These are phyloP conservation scores for Tachycineta bicolor DNA, from an alignment of 2,113 vertebrate species.

Conservation along the genomic window DNA sequence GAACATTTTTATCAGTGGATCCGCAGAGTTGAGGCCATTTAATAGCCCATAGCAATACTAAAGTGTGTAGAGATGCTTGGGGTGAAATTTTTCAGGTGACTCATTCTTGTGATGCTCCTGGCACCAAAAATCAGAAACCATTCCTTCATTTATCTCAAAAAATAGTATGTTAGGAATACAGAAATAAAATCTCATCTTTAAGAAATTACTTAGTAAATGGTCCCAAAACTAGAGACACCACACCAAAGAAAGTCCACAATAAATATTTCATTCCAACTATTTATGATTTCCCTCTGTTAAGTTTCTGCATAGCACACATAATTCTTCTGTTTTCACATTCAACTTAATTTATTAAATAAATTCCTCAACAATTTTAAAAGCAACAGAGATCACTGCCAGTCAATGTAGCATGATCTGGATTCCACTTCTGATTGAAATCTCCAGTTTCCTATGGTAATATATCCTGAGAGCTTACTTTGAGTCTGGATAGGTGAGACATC, in stretches of 20 bases:
- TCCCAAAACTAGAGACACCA: neutral
- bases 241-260: fast-evolving
- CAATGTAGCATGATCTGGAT: neutral
- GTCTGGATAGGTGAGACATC: neutral
- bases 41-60: neutral
- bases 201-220: neutral
- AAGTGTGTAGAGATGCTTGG: neutral
- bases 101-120: neutral
- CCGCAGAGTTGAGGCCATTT: neutral
- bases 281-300: neutral
- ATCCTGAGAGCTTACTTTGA: neutral
- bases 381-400: neutral
- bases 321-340: neutral
- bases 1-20: neutral
- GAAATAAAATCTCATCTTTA: neutral
- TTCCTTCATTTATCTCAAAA: neutral
- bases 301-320: neutral
- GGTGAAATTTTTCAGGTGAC: neutral
- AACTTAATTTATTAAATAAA: neutral
- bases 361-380: neutral
- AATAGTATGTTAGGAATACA: neutral
- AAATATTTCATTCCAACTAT: neutral
- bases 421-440: neutral
- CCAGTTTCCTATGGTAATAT: neutral
- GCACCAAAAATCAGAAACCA: neutral